Evolutionary conservation across 2,113 vertebrate genomes (phyloP).

Genomic region (Propithecus coquereli): DNA sequence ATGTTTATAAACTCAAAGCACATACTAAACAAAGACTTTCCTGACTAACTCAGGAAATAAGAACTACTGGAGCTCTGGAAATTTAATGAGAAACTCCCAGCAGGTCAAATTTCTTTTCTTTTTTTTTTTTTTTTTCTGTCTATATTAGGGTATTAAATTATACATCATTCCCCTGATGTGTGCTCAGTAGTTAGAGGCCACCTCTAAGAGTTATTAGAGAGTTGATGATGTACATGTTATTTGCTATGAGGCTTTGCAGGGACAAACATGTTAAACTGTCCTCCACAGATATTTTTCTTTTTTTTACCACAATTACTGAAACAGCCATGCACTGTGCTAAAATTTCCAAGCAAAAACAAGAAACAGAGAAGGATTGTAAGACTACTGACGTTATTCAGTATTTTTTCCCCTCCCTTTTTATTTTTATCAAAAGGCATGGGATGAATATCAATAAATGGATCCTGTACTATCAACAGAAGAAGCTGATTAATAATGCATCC

Average conservation of each 20-base stretch:
- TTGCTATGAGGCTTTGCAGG: background rate
- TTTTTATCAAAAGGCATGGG: background rate
- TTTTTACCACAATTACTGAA: background rate
- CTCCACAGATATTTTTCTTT: background rate
- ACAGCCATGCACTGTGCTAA: background rate
- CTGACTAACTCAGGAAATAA: background rate
- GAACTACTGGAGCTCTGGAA: background rate
- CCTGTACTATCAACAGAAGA: background rate
- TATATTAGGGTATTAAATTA: background rate
- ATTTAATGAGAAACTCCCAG: constrained; percentile 24
- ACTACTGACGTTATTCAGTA: background rate
- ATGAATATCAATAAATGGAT: background rate
- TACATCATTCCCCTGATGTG: background rate
- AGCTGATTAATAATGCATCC: background rate
- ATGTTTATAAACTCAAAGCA: background rate
- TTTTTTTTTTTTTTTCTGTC: background rate
- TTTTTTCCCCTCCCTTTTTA: background rate
- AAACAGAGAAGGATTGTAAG: background rate
- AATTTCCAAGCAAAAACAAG: constrained; percentile 36
- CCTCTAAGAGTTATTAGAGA: background rate
- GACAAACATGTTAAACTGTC: background rate
- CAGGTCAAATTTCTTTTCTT: background rate
- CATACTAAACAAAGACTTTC: background rate
- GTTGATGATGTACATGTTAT: constrained; percentile 23
- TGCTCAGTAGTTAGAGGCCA: background rate